phyloP scores from a whole-genome alignment of 35 echinoderm and acorn worm species.

The Apostichopus parvimensis region DNA sequence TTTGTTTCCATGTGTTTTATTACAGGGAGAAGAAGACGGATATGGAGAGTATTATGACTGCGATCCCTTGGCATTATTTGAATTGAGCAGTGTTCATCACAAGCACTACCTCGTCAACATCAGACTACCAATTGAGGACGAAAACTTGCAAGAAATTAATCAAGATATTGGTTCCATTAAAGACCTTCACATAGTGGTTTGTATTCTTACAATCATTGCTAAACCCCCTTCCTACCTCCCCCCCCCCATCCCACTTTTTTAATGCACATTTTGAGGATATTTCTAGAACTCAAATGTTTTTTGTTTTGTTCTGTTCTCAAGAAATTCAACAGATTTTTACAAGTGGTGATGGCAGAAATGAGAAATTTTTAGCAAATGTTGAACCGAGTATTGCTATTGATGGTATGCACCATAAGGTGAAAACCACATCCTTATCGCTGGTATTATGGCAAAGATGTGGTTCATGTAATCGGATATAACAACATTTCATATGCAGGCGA shows the following conservation, averaged over 20 bases:
- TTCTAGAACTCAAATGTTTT: neutral
- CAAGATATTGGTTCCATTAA: slow-evolving; percentile 63
- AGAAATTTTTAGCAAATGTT: no score
- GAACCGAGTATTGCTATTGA: no score
- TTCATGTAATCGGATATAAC: no score
- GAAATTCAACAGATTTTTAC: no score
- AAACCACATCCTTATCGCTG: no score
- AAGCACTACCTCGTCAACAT: slow-evolving; percentile 94
- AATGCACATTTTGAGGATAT: no score
- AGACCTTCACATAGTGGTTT: slow-evolving; percentile 70
- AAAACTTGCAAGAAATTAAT: slow-evolving; percentile 48
- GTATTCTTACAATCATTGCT: neutral
- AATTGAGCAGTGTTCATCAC: slow-evolving; percentile 88
- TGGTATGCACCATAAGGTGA: no score
- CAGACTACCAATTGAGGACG: slow-evolving; percentile 65
- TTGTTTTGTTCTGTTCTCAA: neutral
- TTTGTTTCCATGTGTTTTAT: no score
- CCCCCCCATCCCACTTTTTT: no score
- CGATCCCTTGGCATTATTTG: slow-evolving; percentile 87
- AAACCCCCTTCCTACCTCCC: neutral
- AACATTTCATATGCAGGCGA: no score
- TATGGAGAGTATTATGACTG: slow-evolving; percentile 74
- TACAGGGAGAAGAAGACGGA: slow-evolving; percentile 45
- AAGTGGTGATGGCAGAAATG: no score
- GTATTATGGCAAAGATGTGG: no score